Evolutionary conservation across 2,797 vertebrate genomes (phyloP).

Genomic region (Tapera naevia): DNA sequence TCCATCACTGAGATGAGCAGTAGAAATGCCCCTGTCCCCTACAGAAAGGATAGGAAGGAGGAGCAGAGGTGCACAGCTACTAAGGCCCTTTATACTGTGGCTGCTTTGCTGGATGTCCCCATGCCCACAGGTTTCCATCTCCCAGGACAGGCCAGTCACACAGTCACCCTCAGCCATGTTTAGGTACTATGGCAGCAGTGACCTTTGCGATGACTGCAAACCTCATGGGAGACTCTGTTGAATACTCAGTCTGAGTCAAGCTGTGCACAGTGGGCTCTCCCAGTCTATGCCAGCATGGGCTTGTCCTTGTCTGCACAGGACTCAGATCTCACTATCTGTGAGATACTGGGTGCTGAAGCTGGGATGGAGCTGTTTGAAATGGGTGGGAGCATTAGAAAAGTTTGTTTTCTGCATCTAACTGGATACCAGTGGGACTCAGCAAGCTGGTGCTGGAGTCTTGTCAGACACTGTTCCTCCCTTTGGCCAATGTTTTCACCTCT

Average conservation of each 20-base stretch:
- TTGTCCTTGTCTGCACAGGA: neutral
- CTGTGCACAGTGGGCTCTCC: neutral
- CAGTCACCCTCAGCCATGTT: rapidly evolving
- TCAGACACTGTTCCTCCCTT: neutral
- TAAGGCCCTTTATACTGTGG: neutral
- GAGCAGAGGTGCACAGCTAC: neutral
- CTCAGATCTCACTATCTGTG: neutral
- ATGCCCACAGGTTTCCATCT: neutral
- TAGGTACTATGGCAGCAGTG: neutral
- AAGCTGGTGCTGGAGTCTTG: neutral
- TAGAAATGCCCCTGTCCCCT: neutral
- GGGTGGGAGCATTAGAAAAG: neutral
- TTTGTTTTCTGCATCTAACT: neutral
- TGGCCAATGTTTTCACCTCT: neutral
- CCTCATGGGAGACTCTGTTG: neutral
- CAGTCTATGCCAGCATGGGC: neutral
- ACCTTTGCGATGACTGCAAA: neutral
- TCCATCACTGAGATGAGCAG: neutral
- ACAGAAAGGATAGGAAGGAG: neutral
- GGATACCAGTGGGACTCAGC: neutral
- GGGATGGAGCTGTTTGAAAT: neutral
- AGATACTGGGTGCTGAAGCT: neutral
- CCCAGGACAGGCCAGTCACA: neutral
- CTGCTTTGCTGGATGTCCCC: neutral
- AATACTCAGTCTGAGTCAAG: neutral